These are phyloP conservation scores for Pantelozetes paolii DNA, from an alignment of 2,888 invertebrate genomes.

Conservation along the genomic window DNA sequence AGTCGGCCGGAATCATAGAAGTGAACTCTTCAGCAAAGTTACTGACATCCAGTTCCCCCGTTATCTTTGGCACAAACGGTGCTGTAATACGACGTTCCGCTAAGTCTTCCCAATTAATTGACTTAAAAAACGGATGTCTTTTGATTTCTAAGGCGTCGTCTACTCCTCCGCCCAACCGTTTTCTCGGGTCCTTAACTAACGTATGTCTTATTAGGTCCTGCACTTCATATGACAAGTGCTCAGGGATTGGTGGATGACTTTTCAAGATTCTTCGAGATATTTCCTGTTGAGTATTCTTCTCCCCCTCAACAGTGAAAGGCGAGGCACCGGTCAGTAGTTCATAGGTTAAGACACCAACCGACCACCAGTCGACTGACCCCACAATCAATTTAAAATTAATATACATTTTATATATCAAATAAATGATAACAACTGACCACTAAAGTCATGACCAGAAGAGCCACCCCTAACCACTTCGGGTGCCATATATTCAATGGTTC, in stretches of 20 bases:
- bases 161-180: slow-evolving; percentile 78
- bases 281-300: slow-evolving; percentile 87
- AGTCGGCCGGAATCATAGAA: slow-evolving; percentile 81
- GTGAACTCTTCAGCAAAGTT: slow-evolving; percentile 98
- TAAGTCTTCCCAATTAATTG: slow-evolving; percentile 77
- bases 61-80: slow-evolving; percentile 82
- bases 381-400: slow-evolving; percentile 3
- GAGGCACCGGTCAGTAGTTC: slow-evolving; percentile 94
- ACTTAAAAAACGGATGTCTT: slow-evolving; percentile 79
- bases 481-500: slow-evolving; percentile 98
- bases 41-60: slow-evolving; percentile 81
- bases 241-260: slow-evolving; percentile 83
- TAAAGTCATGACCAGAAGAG: slow-evolving; percentile 86
- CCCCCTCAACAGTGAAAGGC: slow-evolving; percentile 93
- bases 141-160: slow-evolving; percentile 83
- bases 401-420: slow-evolving; percentile 47
- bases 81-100: slow-evolving; percentile 71
- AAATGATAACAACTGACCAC: slow-evolving; percentile 57
- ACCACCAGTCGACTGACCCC: slow-evolving; percentile 89
- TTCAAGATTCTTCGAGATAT: slow-evolving; percentile 85
- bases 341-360: slow-evolving; percentile 90
- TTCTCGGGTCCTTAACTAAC: slow-evolving; percentile 81
- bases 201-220: slow-evolving; percentile 75
- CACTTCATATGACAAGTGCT: slow-evolving; percentile 67
- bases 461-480: slow-evolving; percentile 76